phyloP scores from a whole-genome alignment of 2,113 vertebrate genomes.

The Mandrillus leucophaeus region DNA sequence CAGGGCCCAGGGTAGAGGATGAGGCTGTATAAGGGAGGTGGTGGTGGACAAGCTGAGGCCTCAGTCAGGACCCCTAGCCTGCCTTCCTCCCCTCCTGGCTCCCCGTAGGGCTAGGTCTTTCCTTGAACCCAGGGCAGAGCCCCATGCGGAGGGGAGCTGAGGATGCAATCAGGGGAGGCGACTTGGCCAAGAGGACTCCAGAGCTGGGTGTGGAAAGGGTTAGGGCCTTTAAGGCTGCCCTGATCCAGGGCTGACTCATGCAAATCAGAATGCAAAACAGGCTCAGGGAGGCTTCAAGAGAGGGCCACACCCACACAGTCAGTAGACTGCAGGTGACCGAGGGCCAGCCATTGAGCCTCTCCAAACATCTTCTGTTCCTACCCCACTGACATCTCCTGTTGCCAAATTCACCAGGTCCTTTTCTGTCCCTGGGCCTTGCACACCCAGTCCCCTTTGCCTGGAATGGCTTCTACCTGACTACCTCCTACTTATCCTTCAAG shows the following conservation, averaged over 20 bases:
- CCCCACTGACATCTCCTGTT: not conserved
- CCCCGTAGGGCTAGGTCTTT: not conserved
- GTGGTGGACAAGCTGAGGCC: not conserved
- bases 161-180: not conserved
- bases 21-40: not conserved
- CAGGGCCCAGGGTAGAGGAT: no score
- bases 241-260: conserved; percentile 5
- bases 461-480: not conserved
- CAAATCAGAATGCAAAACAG: conserved; percentile 13
- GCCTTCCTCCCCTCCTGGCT: not conserved
- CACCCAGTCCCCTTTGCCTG: not conserved
- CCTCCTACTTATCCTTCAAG: not conserved
- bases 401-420: not conserved
- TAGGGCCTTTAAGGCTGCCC: not conserved
- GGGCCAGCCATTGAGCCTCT: not conserved
- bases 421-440: not conserved
- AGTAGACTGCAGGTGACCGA: not conserved
- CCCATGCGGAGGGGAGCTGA: not conserved
- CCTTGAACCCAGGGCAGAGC: not conserved
- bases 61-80: not conserved
- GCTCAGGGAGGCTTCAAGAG: not conserved
- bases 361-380: not conserved
- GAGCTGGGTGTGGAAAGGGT: not conserved
- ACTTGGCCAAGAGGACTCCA: not conserved
- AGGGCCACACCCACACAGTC: not conserved